Evolutionary conservation across 2,113 vertebrate genomes (phyloP).

Genomic region (Lepidothrix coronata): DNA sequence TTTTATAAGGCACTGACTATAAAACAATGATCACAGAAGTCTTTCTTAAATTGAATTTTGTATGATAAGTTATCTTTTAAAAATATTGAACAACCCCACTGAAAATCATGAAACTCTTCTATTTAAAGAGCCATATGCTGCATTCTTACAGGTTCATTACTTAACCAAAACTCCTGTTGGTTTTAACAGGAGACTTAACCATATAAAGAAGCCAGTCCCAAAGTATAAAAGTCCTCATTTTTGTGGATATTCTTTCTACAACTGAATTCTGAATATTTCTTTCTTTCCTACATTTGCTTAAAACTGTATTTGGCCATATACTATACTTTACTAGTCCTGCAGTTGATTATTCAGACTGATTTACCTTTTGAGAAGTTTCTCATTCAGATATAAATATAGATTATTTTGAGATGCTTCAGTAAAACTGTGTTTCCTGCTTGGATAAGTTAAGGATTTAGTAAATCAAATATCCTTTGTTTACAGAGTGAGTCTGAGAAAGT

Average conservation of each 20-base stretch:
- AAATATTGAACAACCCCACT: neutral
- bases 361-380: neutral
- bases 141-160: neutral
- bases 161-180: neutral
- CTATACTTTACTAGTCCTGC: neutral
- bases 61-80: slow-evolving; percentile 31
- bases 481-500: neutral
- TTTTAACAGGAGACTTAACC: neutral
- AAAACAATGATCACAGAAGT: slow-evolving; percentile 20
- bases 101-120: neutral
- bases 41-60: slow-evolving; percentile 45
- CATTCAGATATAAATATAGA: neutral
- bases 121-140: neutral
- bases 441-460: neutral
- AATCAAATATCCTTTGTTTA: neutral
- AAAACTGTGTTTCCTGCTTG: neutral
- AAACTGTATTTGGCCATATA: neutral
- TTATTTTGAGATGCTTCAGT: neutral
- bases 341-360: neutral
- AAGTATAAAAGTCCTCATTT: neutral
- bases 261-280: neutral
- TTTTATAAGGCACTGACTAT: slow-evolving; percentile 1
- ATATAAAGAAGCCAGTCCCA: neutral
- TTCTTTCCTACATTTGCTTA: neutral
- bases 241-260: neutral